Evolutionary conservation across 2,113 vertebrate species (phyloP), one percentile per base, ranked within the genome.

Genomic region (Xiphophorus couchianus): DNA sequence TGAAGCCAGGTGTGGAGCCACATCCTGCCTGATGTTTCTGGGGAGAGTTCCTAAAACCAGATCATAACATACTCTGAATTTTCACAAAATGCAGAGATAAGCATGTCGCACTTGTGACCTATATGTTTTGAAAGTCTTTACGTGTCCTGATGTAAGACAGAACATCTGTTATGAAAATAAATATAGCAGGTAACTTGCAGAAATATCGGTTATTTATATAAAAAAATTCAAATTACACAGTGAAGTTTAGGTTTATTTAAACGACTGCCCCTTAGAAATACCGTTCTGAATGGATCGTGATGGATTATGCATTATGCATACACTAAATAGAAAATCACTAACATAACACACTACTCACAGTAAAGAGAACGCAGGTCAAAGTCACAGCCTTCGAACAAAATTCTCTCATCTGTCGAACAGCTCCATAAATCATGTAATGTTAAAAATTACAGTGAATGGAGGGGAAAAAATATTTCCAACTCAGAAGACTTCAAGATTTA

Each of bases 1-100:
- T 95, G 90, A 93, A 94, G 92, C 94, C 94, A 95, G 92, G 92
- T 94, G 94, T 83, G 82, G 51, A 78, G 77, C 78, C 77, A 77
- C 39, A 54, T 91, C 86, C 48, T 78, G 76, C 78, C 78, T 84
- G 69, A 80, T 86, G 84, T 77, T 85, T 88, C 84, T 74, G 78
- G 80, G 73, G 86, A 72, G 64, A 86, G 80, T 80, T 80, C 82
- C 81, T 84, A 72, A 62, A 39, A 82, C 66, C 84, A 81, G 78
- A 87, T 91, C 87, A 86, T 71, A 86, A 86, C 80, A 89, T 44
- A 71, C 64, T 82, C 76, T 54, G 25, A 82, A 14, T 76, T 65
- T 82, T 79, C 64, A 73, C 42, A 71, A 54, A 69, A 87, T 6
- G 67, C 81, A 67, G 69, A 82, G 62, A 69, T 48, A 71, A 85